Conservation (phyloP, 1,140 invertebrate genomes). For the Diabrotica undecimpunctata region DNA sequence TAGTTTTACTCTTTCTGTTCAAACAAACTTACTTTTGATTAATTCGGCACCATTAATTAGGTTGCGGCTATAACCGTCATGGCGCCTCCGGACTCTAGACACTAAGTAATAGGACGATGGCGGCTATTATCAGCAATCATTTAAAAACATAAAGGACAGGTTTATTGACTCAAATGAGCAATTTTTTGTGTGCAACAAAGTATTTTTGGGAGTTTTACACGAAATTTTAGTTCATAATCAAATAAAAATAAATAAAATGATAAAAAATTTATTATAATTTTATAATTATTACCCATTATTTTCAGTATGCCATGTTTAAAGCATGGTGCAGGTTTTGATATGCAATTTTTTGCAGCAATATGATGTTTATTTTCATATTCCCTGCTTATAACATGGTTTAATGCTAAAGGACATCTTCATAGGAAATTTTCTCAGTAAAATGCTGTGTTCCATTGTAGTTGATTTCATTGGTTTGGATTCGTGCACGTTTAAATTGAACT, state of each 20-base stretch:
- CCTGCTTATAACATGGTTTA: neutral
- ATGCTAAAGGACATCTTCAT: neutral
- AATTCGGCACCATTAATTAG: neutral
- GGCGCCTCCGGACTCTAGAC: slow-evolving; percentile 5
- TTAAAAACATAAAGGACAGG: too few relatives aligned
- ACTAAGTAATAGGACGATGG: slow-evolving; percentile 6
- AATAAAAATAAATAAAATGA: neutral
- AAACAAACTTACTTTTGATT: slow-evolving; percentile 11
- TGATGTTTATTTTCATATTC: too few relatives aligned
- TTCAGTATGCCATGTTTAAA: neutral
- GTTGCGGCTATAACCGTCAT: slow-evolving; percentile 12
- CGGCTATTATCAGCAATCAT: neutral
- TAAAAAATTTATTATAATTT: too few relatives aligned
- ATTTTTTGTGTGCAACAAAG: neutral
- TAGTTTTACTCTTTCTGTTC: slow-evolving; percentile 9
- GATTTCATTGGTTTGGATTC: too few relatives aligned
- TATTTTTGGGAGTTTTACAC: neutral
- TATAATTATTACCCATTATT: too few relatives aligned
- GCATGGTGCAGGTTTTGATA: slow-evolving; percentile 5
- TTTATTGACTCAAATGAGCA: too few relatives aligned
- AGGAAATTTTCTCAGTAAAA: slow-evolving; percentile 6
- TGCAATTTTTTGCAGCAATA: slow-evolving; percentile 4
- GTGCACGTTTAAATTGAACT: too few relatives aligned
- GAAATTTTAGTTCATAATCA: neutral
- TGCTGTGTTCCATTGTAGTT: slow-evolving; percentile 4